Base-by-base conservation (phyloP, 2,888 invertebrate species). In the Euphydryas editha region DNA sequence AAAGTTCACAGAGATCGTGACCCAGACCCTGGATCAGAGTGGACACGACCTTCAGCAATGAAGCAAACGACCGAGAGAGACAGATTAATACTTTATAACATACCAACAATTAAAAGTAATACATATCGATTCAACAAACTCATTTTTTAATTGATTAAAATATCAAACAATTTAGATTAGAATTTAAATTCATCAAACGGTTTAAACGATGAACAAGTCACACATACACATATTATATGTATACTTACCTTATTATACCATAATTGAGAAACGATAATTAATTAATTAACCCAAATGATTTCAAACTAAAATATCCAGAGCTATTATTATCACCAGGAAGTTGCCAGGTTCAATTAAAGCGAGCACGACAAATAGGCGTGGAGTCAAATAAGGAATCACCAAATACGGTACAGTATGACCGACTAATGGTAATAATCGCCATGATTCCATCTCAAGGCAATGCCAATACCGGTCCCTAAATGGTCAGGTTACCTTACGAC, bases 381-480 rank as follows among this genome's bases (percentile, higher is more conserved):
- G 61, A 30, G 58, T 24, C 65, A 61, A 51, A 71, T 56, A 71
- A 65, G 67, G 71, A 71, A 72, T 72, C 58, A 59, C 65, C 71
- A 62, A 65, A 67, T 63, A 69, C 58, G 69, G 69, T 17, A 46
- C 21, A 24, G 59, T 56, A 49, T 65, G 42, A 66, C 70, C 68
- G 59, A 62, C 70, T 72, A 71, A 71, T 69, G 71, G 70, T 71
- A 65, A 70, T 72, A 69, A 72, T 69, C 63, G 67, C 61, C 67
- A 46, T 69, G 71, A 68, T 70, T 69, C 71, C 67, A 46, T 60
- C 66, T 68, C 74, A 71, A 73, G 74, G 71, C 67, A 64, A 69
- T 65, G 69, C 21, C 72, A 66, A 60, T 67, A 59, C 54, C 46
- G 11, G 59, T 11, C 67, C 67, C 64, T 71, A 71, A 67, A 69